Base-by-base conservation (phyloP, 2,888 invertebrate species). In the Chouioia cunea region DNA sequence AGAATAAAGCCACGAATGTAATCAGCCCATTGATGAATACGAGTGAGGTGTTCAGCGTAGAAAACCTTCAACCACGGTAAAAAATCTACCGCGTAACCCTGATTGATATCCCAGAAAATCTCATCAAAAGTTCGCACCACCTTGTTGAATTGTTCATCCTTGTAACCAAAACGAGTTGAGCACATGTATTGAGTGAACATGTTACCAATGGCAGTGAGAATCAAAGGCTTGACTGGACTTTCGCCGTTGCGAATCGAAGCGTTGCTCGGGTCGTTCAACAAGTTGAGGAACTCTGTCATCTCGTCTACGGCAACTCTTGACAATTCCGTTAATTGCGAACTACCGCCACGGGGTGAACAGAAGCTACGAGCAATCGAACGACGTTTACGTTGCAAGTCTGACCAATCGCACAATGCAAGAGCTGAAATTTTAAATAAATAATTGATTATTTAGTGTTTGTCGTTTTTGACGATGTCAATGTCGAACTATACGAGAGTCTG, bases 51-150 rank as follows among this genome's bases (percentile, higher is more conserved):
- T 2, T 88, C 87, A 2, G 86, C 86, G 83, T 93, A 94, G 71
- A 94, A 90, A 0, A 93, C 93, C 0, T 90, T 87, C 0, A 96
- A 83, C 92, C 93, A 94, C 0, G 96, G 96, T 22, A 96, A 80
- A 79, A 96, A 96, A 79, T 96, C 96, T 0, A 95, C 90, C 0
- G 94, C 93, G 82, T 94, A 95, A 0, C 95, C 95, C 79, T 94
- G 94, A 83, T 96, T 96, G 74, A 96, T 95, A 81, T 96, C 95
- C 92, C 93, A 95, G 86, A 96, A 96, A 62, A 96, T 94, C 77
- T 93, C 92, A 78, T 96, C 96, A 82, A 95, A 96, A 69, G 88
- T 89, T 23, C 90, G 87, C 0, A 94, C 93, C 6, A 92, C 88
- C 68, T 88, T 87, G 58, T 88, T 87, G 86, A 95, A 96, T 18